Conservation (phyloP, 2,888 invertebrate genomes). For the Trachelus troglodyta region DNA sequence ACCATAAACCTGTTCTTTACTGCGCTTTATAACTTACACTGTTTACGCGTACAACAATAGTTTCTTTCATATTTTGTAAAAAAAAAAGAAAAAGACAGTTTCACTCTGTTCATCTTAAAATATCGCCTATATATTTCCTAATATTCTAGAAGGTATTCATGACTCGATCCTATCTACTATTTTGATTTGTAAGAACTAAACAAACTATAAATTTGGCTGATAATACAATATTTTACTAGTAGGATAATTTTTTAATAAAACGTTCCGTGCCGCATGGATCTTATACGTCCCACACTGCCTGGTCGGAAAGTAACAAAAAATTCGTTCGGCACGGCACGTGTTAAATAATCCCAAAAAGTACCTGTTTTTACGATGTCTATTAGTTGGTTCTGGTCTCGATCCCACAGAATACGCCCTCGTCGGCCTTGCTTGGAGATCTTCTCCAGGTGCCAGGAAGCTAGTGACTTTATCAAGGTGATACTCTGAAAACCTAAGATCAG, state of each 20-base stretch:
- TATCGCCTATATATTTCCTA: background rate
- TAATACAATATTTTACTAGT: background rate
- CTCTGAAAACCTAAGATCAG: constrained; percentile 80
- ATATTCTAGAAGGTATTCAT: too few relatives aligned
- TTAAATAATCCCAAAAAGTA: constrained; percentile 19
- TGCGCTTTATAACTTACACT: background rate
- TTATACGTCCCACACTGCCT: too few relatives aligned
- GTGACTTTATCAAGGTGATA: constrained; percentile 85
- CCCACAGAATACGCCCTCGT: constrained; percentile 88
- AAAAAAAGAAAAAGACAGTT: background rate
- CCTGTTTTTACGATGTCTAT: constrained; percentile 67
- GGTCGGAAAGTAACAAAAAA: too few relatives aligned
- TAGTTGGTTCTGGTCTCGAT: constrained; percentile 78
- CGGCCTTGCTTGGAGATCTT: constrained; percentile 76
- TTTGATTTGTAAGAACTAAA: background rate
- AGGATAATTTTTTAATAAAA: background rate
- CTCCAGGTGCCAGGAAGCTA: constrained; percentile 76
- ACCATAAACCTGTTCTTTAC: too few relatives aligned
- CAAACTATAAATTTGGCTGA: background rate
- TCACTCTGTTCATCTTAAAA: background rate
- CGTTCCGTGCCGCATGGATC: too few relatives aligned
- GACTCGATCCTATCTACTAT: too few relatives aligned
- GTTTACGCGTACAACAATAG: background rate
- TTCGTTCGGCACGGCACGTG: too few relatives aligned
- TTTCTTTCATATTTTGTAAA: background rate